phyloP scores from a whole-genome alignment of 2,888 invertebrate genomes.

The Amblyjoppa proteus region DNA sequence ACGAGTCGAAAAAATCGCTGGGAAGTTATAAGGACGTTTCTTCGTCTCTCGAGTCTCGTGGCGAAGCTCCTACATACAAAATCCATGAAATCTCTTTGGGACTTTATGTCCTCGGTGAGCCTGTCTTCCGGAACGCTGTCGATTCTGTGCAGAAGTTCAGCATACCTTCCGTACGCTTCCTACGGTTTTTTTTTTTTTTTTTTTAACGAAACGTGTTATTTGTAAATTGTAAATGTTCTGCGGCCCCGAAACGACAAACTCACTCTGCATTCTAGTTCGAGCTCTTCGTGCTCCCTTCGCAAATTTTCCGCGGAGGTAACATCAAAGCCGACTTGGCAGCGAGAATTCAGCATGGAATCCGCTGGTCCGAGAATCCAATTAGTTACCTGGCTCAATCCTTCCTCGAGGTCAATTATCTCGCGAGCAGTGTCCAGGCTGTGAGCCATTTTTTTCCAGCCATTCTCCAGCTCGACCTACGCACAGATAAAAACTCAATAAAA shows the following conservation, averaged over 20 bases:
- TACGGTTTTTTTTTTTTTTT: constrained; percentile 74
- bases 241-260: constrained; percentile 65
- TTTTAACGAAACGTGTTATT: not conserved
- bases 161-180: constrained; percentile 93
- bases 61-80: constrained; percentile 93
- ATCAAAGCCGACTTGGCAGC: constrained; percentile 91
- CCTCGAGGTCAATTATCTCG: constrained; percentile 87
- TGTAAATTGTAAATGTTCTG: not conserved
- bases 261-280: constrained; percentile 91
- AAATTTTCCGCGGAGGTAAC: constrained; percentile 90
- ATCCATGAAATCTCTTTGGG: constrained; percentile 93
- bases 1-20: constrained; percentile 91
- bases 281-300: constrained; percentile 90
- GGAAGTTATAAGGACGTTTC: constrained; percentile 91
- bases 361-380: constrained; percentile 93
- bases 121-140: constrained; percentile 86
- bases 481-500: constrained; percentile 3
- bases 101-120: constrained; percentile 87
- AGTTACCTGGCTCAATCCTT: constrained; percentile 90
- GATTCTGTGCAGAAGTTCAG: constrained; percentile 91
- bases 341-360: constrained; percentile 90
- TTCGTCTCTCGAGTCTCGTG: constrained; percentile 89
- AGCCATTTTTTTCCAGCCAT: constrained; percentile 88
- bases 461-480: constrained; percentile 85
- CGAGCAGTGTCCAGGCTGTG: constrained; percentile 87